Evolutionary conservation across 53 echinoderm and acorn worm genomes (phyloP).

Genomic region (Luidia sarsii): DNA sequence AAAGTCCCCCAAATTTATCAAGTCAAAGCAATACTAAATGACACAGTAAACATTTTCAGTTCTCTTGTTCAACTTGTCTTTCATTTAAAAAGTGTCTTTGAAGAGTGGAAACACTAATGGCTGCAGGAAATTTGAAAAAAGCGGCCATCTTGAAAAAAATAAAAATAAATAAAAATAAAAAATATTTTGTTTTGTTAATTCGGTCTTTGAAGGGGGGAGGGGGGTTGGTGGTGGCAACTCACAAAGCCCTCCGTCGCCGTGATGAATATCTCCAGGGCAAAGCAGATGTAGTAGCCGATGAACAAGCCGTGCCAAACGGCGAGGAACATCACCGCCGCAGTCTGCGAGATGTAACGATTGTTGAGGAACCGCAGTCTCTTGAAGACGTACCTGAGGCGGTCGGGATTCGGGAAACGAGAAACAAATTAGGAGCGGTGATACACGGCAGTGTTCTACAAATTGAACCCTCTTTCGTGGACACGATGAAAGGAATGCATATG

Average conservation of each 20-base stretch:
- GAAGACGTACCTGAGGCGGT: slow-evolving; percentile 85
- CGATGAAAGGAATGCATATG: too few species aligned
- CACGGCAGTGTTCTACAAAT: too few species aligned
- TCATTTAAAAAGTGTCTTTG: too few species aligned
- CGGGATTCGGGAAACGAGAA: too few species aligned
- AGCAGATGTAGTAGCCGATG: slow-evolving; percentile 79
- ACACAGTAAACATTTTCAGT: too few species aligned
- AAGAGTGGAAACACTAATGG: too few species aligned
- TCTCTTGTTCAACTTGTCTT: too few species aligned
- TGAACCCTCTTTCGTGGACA: too few species aligned
- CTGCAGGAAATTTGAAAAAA: too few species aligned
- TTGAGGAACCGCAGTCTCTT: slow-evolving; percentile 82
- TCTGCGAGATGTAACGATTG: slow-evolving; percentile 84
- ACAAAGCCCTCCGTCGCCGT: slow-evolving; percentile 69
- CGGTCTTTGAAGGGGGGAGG: not conserved
- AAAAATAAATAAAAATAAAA: too few species aligned
- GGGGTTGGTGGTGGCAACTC: not conserved
- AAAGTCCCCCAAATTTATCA: not conserved
- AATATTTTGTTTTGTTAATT: not conserved
- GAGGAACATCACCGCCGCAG: slow-evolving; percentile 66
- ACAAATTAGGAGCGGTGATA: too few species aligned
- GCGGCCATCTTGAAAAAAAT: too few species aligned
- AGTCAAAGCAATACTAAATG: not conserved
- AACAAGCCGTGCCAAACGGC: slow-evolving; percentile 87
- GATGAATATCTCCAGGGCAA: slow-evolving; percentile 70